A percentile compares a stretch with the other conserved stretches of the same genome.
phyloP scores from a whole-genome alignment of 92 coral and sea anemone species.

The Epizoanthus rinbou region DNA sequence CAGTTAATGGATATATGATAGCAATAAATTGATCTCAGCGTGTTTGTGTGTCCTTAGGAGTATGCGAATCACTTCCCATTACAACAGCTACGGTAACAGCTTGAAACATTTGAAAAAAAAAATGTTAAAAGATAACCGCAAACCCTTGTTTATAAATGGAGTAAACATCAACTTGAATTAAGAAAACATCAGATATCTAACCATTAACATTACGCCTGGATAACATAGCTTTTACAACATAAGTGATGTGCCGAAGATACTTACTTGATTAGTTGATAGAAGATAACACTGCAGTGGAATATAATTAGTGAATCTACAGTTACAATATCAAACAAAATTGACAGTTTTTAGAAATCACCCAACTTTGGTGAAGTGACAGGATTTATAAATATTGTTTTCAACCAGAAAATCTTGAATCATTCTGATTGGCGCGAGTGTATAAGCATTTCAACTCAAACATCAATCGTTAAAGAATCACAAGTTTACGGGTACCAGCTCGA shows the following conservation, averaged over 20 bases:
- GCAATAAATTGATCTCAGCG: no score
- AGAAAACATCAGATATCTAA: not conserved
- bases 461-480: no score
- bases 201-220: not conserved
- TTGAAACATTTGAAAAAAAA: not conserved
- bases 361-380: not conserved
- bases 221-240: not conserved
- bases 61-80: no score
- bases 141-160: not conserved
- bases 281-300: no score
- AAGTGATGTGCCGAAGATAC: not conserved
- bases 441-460: not conserved
- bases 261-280: not conserved
- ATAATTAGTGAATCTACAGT: no score
- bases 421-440: conserved; percentile 4
- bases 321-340: not conserved
- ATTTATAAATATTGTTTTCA: conserved; percentile 18
- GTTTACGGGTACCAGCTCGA: no score
- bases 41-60: no score
- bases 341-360: not conserved
- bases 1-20: no score
- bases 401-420: not conserved
- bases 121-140: not conserved
- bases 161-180: not conserved
- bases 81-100: not conserved